These are phyloP conservation scores for Hoplodrina blanda DNA, from an alignment of 2,888 invertebrate species.

Conservation along the genomic window DNA sequence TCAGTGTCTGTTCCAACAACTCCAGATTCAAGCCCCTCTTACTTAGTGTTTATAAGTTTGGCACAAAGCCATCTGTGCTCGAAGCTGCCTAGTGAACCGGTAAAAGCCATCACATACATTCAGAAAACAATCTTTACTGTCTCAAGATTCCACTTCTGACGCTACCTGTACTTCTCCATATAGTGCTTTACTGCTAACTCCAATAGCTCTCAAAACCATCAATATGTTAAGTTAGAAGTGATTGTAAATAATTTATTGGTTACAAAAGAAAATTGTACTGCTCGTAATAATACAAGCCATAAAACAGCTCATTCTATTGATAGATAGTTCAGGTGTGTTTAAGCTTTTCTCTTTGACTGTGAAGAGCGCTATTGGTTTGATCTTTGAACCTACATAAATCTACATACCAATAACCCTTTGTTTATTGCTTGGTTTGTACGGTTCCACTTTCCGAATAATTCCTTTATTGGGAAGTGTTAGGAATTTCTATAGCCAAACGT, in stretches of 20 bases:
- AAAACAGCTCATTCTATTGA: slow-evolving; percentile 43
- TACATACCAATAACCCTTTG: slow-evolving; percentile 16
- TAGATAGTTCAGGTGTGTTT: slow-evolving; percentile 32
- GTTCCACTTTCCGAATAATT: slow-evolving; percentile 4
- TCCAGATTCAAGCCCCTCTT: slow-evolving; percentile 30
- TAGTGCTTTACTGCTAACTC: slow-evolving; percentile 52
- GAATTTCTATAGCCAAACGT: background rate
- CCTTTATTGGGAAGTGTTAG: slow-evolving; percentile 11
- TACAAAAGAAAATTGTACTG: slow-evolving; percentile 58
- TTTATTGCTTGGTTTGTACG: slow-evolving; percentile 24
- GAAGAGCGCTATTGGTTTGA: slow-evolving; percentile 41
- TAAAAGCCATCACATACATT: slow-evolving; percentile 34
- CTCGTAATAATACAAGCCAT: slow-evolving; percentile 43
- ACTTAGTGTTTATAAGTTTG: slow-evolving; percentile 44
- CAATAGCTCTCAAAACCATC: slow-evolving; percentile 60
- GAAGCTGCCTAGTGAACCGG: slow-evolving; percentile 21
- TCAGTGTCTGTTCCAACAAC: slow-evolving; percentile 26
- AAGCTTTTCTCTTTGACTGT: slow-evolving; percentile 38
- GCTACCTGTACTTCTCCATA: slow-evolving; percentile 49
- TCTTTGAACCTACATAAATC: slow-evolving; percentile 37
- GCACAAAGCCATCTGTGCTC: slow-evolving; percentile 39
- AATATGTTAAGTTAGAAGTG: slow-evolving; percentile 63
- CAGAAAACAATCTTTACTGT: slow-evolving; percentile 34
- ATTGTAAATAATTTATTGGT: slow-evolving; percentile 65
- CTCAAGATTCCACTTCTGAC: slow-evolving; percentile 39